Evolutionary conservation across 2,797 vertebrate genomes (phyloP).

Genomic region (Alcedo quadribrachys): DNA sequence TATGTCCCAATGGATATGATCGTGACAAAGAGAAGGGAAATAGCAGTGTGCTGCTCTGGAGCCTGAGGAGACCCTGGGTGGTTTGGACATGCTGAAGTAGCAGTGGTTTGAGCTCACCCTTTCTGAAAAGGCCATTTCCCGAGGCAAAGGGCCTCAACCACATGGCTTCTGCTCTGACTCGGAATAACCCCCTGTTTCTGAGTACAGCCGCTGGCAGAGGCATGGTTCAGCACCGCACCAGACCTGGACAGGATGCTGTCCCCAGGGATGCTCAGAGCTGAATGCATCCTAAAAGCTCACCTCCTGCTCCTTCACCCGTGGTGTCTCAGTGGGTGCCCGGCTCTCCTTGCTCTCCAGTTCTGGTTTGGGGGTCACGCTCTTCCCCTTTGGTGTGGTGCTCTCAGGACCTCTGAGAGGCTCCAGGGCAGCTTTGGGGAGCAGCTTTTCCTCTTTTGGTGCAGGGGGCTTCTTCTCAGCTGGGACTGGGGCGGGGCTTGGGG

Average conservation of each 20-base stretch:
- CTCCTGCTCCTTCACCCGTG: conserved; percentile 89
- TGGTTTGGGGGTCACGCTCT: conserved; percentile 38
- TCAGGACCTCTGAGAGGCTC: conserved; percentile 79
- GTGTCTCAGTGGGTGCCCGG: conserved; percentile 82
- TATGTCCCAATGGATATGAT: neutral
- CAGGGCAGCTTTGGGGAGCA: conserved; percentile 69
- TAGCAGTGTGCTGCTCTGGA: neutral
- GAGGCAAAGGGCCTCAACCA: rapidly evolving
- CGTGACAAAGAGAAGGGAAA: neutral
- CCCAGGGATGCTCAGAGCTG: neutral
- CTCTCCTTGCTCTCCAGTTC: conserved; percentile 82
- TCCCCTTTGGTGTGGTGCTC: conserved; percentile 48
- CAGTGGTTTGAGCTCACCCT: neutral
- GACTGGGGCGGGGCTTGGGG: conserved; percentile 55
- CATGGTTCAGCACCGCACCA: rapidly evolving
- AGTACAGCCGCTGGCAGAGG: rapidly evolving
- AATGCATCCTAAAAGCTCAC: conserved; percentile 76
- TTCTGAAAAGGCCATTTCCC: neutral
- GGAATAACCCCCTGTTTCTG: neutral
- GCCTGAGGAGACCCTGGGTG: neutral
- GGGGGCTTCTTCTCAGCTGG: conserved; percentile 72
- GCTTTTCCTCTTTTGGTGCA: conserved; percentile 60
- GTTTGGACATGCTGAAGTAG: neutral
- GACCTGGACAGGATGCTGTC: neutral
- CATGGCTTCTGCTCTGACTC: neutral